A percentile compares a stretch with the other conserved stretches of the same genome.
Evolutionary conservation across 2,888 invertebrate species (phyloP).

Genomic region (Rhagium mordax): DNA sequence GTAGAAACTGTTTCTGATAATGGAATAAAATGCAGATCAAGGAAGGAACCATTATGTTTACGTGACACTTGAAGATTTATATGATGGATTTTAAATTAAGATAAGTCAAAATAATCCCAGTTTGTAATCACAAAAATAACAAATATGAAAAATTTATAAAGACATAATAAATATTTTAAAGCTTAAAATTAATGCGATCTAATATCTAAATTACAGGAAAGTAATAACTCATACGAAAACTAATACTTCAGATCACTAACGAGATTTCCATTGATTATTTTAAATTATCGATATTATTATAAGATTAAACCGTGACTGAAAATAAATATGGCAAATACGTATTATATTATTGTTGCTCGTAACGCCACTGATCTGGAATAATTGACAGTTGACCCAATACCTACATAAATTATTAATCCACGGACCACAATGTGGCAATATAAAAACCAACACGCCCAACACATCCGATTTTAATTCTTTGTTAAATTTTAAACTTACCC

Average conservation of each 20-base stretch:
- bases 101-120: constrained; percentile 23
- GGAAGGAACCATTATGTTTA: constrained; percentile 1
- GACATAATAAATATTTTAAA: constrained; percentile 11
- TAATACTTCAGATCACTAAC: background rate
- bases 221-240: constrained; percentile 14
- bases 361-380: constrained; percentile 25
- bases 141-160: constrained; percentile 21
- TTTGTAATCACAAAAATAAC: constrained; percentile 32
- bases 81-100: constrained; percentile 26
- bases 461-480: constrained; percentile 28
- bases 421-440: constrained; percentile 9
- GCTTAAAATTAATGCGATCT: constrained; percentile 17
- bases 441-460: constrained; percentile 27
- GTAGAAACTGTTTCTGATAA: background rate
- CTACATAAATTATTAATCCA: constrained; percentile 25
- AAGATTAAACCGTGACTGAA: background rate
- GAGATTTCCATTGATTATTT: background rate
- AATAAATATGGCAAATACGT: background rate
- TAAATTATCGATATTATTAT: background rate
- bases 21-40: background rate
- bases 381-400: constrained; percentile 32
- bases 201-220: constrained; percentile 19
- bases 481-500: constrained; percentile 16
- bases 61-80: constrained; percentile 18
- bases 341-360: background rate